Base-by-base conservation (phyloP, 2,888 invertebrate species). In the Parnassius smintheus region DNA sequence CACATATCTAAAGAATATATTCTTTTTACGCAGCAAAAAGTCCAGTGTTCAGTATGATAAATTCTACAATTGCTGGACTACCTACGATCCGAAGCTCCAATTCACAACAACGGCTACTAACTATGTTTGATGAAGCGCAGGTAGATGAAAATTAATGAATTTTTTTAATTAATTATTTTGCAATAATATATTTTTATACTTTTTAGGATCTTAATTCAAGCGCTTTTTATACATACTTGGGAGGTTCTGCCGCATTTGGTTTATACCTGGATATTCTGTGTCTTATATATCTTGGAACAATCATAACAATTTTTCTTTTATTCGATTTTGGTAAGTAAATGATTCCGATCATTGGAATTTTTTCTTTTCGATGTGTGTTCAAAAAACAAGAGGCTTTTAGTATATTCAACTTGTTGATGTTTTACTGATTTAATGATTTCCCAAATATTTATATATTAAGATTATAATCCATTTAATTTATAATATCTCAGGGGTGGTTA, bases 1-100 rank as follows among this genome's bases (percentile, higher is more conserved):
- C 56, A 44, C 8, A 55, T 11, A 46, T 10, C 2, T 51, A 41
- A 18, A 18, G n/a, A 48, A 22, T 41, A 11, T 46, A 46, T 12
- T 2, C n/a, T 46, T 46, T 46, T 46, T 46, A 46, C 1, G 61
- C 85, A 96, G 96, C 95, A 22, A 94, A 95, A 68, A 96, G 96
- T 76, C 96, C 97, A 0, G 95, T 97, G 1, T 96, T 96, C 77
- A 94, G 96, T 8, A 96, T 96, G 86, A 89, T 97, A 42, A 95
- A 94, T 70, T 94, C 96, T 2, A 94, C 96, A 0, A 88, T 97
- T 51, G 92, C 94, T 66, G 97, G 97, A 12, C 85, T 97, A 9
- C 88, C 95, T 0, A 96, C 96, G 0, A 95, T 97, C 18, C 91
- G 97, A 76, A 95, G 96, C 45, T 94, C 94, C 44, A 86, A 92